Evolutionary conservation across 2,113 vertebrate species (phyloP), one percentile per base, ranked within the genome.

Genomic region (Lutjanus erythropterus): DNA sequence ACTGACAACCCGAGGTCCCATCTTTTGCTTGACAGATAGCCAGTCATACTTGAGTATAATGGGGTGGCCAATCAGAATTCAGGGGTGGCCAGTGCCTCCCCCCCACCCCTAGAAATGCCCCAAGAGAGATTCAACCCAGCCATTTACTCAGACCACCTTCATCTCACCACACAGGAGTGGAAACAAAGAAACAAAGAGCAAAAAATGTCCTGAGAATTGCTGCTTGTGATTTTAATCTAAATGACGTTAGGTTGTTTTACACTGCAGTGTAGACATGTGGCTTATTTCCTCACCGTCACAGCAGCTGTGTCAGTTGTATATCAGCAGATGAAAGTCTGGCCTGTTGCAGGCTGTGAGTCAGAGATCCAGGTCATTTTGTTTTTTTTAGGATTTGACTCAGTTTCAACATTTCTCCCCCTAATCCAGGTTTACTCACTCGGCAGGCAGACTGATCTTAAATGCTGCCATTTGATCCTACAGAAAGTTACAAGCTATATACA

Each of bases 381-480:
- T 53, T 62, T 81, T 44, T 27, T 6, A 50, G 23, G 14, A 39
- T 50, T 9, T 58, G 19, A 74, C 12, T 80, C 39, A 25, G 25
- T 84, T 81, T 69, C 35, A n/a, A 25, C 33, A 15, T 71, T 66
- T 73, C 42, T 2, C 15, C 37, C 33, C 18, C 7, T 53, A 27
- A 19, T 44, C 5, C 5, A 55, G 47, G 58, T 64, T 72, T 27
- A 64, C 21, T 66, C 44, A 3, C 10, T 33, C 7, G 1, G 4
- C 47, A 37, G 23, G 27, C 58, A 33, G 19, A 42, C 27, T 19
- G 3, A 1, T 47, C 61, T 44, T 27, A 56, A 18, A 65, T 11
- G 23, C 33, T 52, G 74, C 44, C 25, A 88, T 66, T 21, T 42
- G 78, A 87, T 35, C 81, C 25, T 7, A 23, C 66, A 73, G 31